These are phyloP conservation scores for Rhinoptilus africanus DNA, from an alignment of 2,113 vertebrate species.

Conservation along the genomic window DNA sequence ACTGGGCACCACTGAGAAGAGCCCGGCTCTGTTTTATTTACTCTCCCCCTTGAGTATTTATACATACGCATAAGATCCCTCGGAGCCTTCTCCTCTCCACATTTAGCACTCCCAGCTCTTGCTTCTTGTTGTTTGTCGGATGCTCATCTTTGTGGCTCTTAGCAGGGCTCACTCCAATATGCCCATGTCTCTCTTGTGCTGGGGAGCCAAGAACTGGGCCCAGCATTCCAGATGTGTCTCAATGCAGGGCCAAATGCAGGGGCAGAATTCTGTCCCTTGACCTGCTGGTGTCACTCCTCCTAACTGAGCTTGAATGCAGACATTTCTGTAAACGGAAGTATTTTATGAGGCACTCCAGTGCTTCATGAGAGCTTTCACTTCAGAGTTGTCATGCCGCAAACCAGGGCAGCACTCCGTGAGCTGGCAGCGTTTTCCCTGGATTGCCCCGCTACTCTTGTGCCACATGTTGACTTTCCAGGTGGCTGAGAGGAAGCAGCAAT, in stretches of 20 bases:
- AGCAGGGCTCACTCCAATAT: neutral
- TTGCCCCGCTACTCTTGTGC: neutral
- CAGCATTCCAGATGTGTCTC: neutral
- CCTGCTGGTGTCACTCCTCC: neutral
- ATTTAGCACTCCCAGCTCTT: neutral
- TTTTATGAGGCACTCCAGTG: neutral
- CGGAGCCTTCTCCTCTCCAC: neutral
- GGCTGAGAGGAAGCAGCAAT: neutral
- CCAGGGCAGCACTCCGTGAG: neutral
- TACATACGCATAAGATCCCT: neutral
- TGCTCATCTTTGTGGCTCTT: neutral
- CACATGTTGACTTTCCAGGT: fast-evolving
- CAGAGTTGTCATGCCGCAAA: neutral
- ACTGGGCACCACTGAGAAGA: neutral
- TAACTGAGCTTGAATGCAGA: neutral
- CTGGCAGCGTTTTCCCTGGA: neutral
- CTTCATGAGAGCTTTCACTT: neutral
- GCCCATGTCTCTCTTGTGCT: fast-evolving
- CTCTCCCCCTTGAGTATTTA: neutral
- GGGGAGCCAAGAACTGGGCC: neutral
- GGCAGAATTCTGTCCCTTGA: neutral
- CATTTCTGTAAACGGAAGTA: neutral
- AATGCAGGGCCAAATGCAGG: neutral
- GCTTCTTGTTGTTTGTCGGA: neutral
- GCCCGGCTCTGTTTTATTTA: neutral